A percentile compares a stretch with the other conserved stretches of the same genome.
Evolutionary conservation across 2,888 invertebrate genomes (phyloP).

Genomic region (Galerucella nymphaeae): DNA sequence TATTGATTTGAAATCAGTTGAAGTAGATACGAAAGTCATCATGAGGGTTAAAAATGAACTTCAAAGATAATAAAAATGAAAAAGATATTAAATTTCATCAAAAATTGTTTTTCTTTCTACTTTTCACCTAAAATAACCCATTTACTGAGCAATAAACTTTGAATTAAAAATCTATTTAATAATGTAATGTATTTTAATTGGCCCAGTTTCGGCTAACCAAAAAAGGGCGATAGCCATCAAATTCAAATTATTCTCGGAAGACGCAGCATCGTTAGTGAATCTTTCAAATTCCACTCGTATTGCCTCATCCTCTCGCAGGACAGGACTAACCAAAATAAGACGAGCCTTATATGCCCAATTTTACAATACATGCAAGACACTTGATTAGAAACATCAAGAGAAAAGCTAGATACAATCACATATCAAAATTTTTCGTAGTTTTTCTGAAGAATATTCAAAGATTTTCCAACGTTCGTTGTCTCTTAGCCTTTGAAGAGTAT

Average conservation of each 20-base stretch:
- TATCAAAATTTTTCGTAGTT: too few species aligned
- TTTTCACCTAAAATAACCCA: too few species aligned
- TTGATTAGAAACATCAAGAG: too few species aligned
- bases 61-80: background rate
- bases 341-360: too few species aligned
- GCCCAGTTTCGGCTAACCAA: constrained; percentile 36
- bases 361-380: too few species aligned
- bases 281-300: constrained; percentile 39
- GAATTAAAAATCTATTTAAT: constrained; percentile 22
- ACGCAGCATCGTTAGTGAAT: constrained; percentile 39
- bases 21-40: constrained; percentile 1
- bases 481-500: too few species aligned
- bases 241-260: constrained; percentile 38
- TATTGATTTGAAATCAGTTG: constrained; percentile 15
- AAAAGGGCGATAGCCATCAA: constrained; percentile 26
- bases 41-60: constrained; percentile 6
- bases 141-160: constrained; percentile 16
- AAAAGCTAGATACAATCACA: too few species aligned
- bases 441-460: too few species aligned
- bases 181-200: constrained; percentile 31
- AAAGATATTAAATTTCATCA: too few species aligned
- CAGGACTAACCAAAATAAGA: background rate
- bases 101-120: too few species aligned
- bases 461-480: too few species aligned
- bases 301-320: constrained; percentile 27